Conservation (phyloP, 1,140 invertebrate species). For the Drosophila funebris region DNA sequence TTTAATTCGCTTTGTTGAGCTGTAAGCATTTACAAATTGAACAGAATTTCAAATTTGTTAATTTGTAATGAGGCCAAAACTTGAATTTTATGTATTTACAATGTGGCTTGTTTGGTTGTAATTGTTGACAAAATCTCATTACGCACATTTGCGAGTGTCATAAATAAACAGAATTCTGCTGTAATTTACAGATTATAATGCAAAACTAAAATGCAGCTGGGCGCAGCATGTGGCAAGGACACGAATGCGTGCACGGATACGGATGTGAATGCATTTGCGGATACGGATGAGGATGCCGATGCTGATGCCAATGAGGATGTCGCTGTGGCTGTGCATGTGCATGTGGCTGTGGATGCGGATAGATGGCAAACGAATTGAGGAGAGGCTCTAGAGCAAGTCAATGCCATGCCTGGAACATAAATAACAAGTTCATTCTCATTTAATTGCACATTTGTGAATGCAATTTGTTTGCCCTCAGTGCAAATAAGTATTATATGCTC, state of each 20-base stretch:
- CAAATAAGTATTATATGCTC: slow-evolving; percentile 27
- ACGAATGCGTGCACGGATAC: slow-evolving; percentile 10
- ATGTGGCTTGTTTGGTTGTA: background rate
- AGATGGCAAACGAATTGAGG: background rate
- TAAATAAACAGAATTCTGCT: slow-evolving; percentile 74
- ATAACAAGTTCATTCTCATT: slow-evolving; percentile 80
- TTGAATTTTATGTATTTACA: slow-evolving; percentile 17
- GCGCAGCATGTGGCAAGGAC: slow-evolving; percentile 26
- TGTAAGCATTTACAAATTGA: background rate
- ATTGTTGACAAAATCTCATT: slow-evolving; percentile 49
- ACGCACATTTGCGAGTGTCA: slow-evolving; percentile 62
- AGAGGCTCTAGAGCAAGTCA: background rate
- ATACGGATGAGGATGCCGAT: slow-evolving; percentile 15
- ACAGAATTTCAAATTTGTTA: slow-evolving; percentile 13
- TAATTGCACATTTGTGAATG: slow-evolving; percentile 76
- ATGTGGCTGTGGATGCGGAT: slow-evolving; percentile 18
- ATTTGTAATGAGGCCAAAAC: background rate
- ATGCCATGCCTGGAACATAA: slow-evolving; percentile 53
- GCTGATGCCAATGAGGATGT: background rate
- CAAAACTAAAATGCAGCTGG: slow-evolving; percentile 67
- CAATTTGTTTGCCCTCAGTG: slow-evolving; percentile 32
- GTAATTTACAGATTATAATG: slow-evolving; percentile 80
- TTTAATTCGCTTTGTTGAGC: background rate
- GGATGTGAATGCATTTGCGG: slow-evolving; percentile 13
- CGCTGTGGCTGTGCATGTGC: background rate